Percentiles rank a stretch among this genome's conserved stretches.
Evolutionary conservation across 2,888 invertebrate species (phyloP).

Genomic region (Geotrupes spiniger): DNA sequence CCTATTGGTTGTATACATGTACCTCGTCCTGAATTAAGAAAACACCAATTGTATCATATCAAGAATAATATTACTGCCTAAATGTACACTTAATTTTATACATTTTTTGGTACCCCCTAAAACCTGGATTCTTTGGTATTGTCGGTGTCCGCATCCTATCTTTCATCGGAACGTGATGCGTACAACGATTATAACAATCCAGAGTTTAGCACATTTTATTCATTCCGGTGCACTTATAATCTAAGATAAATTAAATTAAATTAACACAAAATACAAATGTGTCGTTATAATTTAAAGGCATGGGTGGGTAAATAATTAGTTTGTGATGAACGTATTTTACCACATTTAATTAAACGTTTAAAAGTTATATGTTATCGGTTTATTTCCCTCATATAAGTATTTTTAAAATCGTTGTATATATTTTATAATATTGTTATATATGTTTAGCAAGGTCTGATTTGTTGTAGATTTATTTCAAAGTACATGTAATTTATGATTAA

Average conservation of each 20-base stretch:
- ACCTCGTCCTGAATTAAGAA: constrained; percentile 14
- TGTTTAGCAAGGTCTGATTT: constrained; percentile 3
- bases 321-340: constrained; percentile 2
- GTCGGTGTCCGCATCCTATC: neutral
- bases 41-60: constrained; percentile 20
- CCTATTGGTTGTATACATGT: constrained; percentile 6
- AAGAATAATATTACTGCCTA: constrained; percentile 8
- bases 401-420: constrained; percentile 1
- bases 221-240: constrained; percentile 5
- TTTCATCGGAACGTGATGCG: neutral
- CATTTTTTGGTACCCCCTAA: no score
- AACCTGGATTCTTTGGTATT: no score
- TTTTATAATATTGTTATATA: constrained; percentile 3
- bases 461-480: constrained; percentile 1
- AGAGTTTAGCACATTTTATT: no score
- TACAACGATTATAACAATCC: neutral
- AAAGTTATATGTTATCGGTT: neutral
- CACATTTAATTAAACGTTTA: neutral
- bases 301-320: neutral
- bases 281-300: neutral
- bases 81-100: neutral
- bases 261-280: neutral
- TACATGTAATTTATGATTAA: neutral
- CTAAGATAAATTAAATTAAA: neutral
- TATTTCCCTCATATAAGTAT: constrained; percentile 1